Base-by-base conservation (phyloP, 2,797 vertebrate species). In the Acipenser oxyrinchus region DNA sequence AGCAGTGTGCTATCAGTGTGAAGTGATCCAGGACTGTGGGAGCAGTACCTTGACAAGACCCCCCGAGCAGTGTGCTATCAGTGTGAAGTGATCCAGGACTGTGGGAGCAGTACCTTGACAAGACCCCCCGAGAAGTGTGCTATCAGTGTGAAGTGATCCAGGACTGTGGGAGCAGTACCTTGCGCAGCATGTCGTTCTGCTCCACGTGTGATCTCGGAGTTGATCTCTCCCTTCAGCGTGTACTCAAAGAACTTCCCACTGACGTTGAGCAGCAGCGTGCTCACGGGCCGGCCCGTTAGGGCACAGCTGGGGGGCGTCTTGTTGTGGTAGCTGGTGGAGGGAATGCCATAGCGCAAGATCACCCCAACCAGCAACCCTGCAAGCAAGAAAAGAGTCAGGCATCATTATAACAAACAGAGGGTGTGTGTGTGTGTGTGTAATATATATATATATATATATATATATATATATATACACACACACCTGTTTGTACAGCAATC, bases 181-280 rank as follows among this genome's bases (percentile, higher is more conserved):
- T 97, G 65, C 96, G 88, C 75, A 99, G 75, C 94, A 98, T 98
- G 73, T 98, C 96, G 55, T 98, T 97, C 82, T 98, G 96, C 77
- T 98, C 94, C 79, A 98, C 92, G 0, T 99, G 86, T 96, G 88
- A 98, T 94, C 84, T 97, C 96, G 2, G 93, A 93, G 83, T 93
- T 95, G 80, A 99, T 97, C 77, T 98, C 94, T 6, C 96, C 95
- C 83, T 98, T 98, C 66, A 98, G 89, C 0, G 94, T 96, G 49
- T 99, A 99, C 82, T 98, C 93, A 9, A 97, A 98, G 81, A 96
- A 96, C 84, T 95, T 97, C 60, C 95, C 95, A 0, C 96, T 98
- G 89, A 99, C 83, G 0, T 99, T 98, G 70, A 99, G 94, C 78
- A 99, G 89, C 75, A 98, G 87, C 1, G 95, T 97, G 73, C 92